These are phyloP conservation scores for Melinopterus prodromus DNA, from an alignment of 2,888 invertebrate genomes.

Conservation along the genomic window DNA sequence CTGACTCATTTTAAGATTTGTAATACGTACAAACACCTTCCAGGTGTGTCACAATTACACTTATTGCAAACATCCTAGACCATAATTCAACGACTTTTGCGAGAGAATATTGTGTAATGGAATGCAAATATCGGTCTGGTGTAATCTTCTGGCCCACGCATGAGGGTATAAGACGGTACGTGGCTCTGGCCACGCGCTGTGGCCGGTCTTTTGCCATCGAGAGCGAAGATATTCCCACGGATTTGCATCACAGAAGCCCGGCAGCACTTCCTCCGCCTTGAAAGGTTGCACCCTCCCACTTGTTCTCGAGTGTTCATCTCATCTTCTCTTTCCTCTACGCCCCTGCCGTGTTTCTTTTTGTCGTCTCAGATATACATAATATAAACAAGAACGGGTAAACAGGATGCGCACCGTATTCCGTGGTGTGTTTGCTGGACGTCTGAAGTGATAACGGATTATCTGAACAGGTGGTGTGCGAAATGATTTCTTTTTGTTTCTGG, in stretches of 20 bases:
- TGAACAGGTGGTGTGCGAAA: neutral
- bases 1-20: no score
- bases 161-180: neutral
- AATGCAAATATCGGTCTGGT: neutral
- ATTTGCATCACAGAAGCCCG: neutral
- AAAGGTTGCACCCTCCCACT: constrained; percentile 4
- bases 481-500: neutral
- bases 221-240: neutral
- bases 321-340: neutral
- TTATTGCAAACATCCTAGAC: neutral
- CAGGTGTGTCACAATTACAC: neutral
- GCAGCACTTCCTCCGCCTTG: neutral
- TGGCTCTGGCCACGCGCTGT: neutral
- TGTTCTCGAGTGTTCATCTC: neutral
- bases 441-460: neutral
- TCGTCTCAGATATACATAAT: neutral
- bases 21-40: neutral
- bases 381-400: neutral
- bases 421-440: neutral
- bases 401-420: neutral
- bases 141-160: neutral
- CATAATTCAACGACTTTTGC: neutral
- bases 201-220: neutral
- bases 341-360: neutral
- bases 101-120: neutral